phyloP scores from a whole-genome alignment of 2,113 vertebrate species.

The Microcebus murinus region DNA sequence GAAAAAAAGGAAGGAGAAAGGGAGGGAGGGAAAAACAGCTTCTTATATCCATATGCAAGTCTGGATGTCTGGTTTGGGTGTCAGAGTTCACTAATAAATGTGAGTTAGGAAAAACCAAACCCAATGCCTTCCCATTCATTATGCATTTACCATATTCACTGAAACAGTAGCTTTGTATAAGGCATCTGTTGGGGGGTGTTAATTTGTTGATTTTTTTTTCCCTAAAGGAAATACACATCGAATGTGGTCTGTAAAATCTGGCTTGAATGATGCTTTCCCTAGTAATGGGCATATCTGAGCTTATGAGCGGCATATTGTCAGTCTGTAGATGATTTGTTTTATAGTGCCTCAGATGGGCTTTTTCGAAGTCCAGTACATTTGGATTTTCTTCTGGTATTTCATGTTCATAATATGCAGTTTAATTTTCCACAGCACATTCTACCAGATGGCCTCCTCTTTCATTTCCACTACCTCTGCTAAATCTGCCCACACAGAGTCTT shows the following conservation, averaged over 20 bases:
- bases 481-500: slow-evolving; percentile 37
- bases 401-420: slow-evolving; percentile 68
- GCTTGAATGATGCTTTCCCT: slow-evolving; percentile 47
- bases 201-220: not conserved
- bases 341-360: slow-evolving; percentile 36
- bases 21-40: not conserved
- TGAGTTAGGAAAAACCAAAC: slow-evolving; percentile 8
- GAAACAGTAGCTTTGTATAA: slow-evolving; percentile 31
- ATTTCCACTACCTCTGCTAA: slow-evolving; percentile 18
- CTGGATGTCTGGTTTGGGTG: not conserved
- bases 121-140: slow-evolving; percentile 1
- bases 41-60: not conserved
- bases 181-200: not conserved
- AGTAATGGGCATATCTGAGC: slow-evolving; percentile 45
- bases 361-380: slow-evolving; percentile 57
- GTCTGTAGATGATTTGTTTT: slow-evolving; percentile 58
- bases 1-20: not conserved
- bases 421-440: slow-evolving; percentile 55
- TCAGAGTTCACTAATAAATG: not conserved
- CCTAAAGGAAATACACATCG: slow-evolving; percentile 51
- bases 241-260: slow-evolving; percentile 54
- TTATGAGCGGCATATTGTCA: not conserved
- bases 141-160: slow-evolving; percentile 18
- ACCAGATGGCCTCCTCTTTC: slow-evolving; percentile 70
- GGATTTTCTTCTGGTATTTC: slow-evolving; percentile 76